phyloP scores from a whole-genome alignment of 2,113 vertebrate genomes.

The Cricetomys ansorgei region DNA sequence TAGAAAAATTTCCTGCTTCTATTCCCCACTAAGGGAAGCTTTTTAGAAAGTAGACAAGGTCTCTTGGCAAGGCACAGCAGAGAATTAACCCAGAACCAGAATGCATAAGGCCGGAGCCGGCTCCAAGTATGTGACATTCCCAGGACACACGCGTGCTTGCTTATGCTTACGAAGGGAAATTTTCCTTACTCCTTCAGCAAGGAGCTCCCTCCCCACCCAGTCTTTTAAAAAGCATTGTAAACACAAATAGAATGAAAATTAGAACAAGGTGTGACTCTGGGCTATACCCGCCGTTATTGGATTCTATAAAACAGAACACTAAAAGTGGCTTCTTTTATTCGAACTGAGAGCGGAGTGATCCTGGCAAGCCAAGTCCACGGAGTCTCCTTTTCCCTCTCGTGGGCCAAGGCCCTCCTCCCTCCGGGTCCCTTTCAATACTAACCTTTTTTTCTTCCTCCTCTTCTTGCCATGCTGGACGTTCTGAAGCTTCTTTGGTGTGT shows the following conservation, averaged over 20 bases:
- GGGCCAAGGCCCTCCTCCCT: not conserved
- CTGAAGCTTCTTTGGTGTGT: slow-evolving; percentile 33
- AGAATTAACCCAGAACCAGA: not conserved
- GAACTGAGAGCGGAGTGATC: not conserved
- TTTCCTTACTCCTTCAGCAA: not conserved
- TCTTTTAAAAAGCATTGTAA: slow-evolving; percentile 26
- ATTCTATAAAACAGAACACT: not conserved
- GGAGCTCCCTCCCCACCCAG: not conserved
- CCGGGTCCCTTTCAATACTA: slow-evolving; percentile 66
- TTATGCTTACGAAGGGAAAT: slow-evolving; percentile 10
- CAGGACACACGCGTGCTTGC: not conserved
- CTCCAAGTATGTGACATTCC: not conserved
- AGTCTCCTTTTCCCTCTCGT: not conserved
- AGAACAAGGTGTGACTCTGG: not conserved
- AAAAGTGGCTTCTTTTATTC: not conserved
- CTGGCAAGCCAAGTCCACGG: not conserved
- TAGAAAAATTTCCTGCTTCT: not conserved
- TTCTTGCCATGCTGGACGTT: slow-evolving; percentile 65
- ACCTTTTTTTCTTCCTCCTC: slow-evolving; percentile 81
- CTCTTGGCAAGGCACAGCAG: not conserved
- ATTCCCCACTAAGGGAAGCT: not conserved
- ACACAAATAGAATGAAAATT: not conserved
- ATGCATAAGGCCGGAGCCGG: not conserved
- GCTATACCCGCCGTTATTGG: not conserved
- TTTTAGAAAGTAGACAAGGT: not conserved